Evolutionary conservation across 2,797 vertebrate genomes (phyloP), one percentile per base, ranked within the genome.

Genomic region (Hippocampus kuda): DNA sequence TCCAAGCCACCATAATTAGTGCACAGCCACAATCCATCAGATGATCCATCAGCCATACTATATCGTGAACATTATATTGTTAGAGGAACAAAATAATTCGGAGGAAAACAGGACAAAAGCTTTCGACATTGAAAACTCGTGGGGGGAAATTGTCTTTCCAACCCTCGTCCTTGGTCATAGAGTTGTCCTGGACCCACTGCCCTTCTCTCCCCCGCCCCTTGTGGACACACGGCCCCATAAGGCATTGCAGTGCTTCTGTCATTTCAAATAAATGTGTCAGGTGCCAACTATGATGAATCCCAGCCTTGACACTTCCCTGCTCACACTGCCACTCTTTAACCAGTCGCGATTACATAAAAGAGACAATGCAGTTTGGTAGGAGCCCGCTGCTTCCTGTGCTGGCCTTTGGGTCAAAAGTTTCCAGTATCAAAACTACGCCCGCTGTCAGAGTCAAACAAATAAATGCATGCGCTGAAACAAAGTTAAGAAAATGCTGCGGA

Each of bases 401-500:
- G 26, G 22, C 61, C 5, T 34, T 15, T 27, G 13, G 6, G 2
- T 7, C 18, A 61, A 61, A 34, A 22, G 16, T 59, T 41, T 22
- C 15, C 34, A 10, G 60, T 38, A 15, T 61, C 30, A 34, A 38
- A 12, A 34, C 15, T 34, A n/a, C 61, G 16, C 49, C 51, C 13
- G 12, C 49, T 54, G 30, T 56, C 20, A 68, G 38, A 5, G 41
- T 10, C 13, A 53, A 34, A 38, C 26, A 67, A 68, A 44, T 59
- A 10, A 27, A 24, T 44, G 11, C 13, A 57, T 41, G 56, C 26
- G 11, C 51, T n/a, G 8, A 26, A 67, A 57, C 6, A 7, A 7
- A 38, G 34, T 38, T 34, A 20, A 61, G 30, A n/a, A 67, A 67
- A n/a, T 67, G 38, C 62, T 59, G 65, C 67, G 18, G 34, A 73